Evolutionary conservation across 2,888 invertebrate species (phyloP).

Genomic region (Megaustenia siamemsis): DNA sequence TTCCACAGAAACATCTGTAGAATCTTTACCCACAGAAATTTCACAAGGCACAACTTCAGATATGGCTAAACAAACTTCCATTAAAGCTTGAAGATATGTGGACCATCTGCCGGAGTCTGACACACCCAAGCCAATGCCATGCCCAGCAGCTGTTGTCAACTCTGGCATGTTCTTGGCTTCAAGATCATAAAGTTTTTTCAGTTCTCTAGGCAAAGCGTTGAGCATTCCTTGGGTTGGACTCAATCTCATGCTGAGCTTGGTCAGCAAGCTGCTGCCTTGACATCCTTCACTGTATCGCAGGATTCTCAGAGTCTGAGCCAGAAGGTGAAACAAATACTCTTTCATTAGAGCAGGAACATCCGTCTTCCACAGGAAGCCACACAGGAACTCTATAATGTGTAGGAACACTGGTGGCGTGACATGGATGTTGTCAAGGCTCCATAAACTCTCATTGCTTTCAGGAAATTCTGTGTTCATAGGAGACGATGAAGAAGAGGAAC

Average conservation of each 20-base stretch:
- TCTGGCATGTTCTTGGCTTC: constrained; percentile 75
- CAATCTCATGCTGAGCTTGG: constrained; percentile 20
- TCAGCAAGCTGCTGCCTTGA: constrained; percentile 45
- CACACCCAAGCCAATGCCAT: constrained; percentile 73
- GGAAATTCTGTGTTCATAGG: constrained; percentile 37
- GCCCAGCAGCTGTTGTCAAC: constrained; percentile 67
- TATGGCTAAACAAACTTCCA: constrained; percentile 77
- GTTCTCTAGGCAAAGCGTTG: constrained; percentile 73
- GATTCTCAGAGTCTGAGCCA: constrained; percentile 76
- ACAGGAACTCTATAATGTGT: constrained; percentile 75
- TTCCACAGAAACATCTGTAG: constrained; percentile 30
- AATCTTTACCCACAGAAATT: constrained; percentile 44
- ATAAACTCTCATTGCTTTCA: constrained; percentile 65
- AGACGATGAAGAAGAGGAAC: constrained; percentile 22
- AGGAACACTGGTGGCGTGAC: constrained; percentile 74
- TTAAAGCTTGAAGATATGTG: constrained; percentile 77
- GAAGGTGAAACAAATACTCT: constrained; percentile 77
- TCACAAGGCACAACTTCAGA: constrained; percentile 66
- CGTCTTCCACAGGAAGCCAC: constrained; percentile 75
- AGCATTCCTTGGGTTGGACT: constrained; percentile 65
- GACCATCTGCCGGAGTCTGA: constrained; percentile 76
- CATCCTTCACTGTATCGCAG: constrained; percentile 72
- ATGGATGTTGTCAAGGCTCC: constrained; percentile 73
- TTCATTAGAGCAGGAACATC: constrained; percentile 77
- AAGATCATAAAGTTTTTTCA: constrained; percentile 75